These are phyloP conservation scores for Ormyrus thymus DNA, from an alignment of 2,888 invertebrate genomes.

Conservation along the genomic window DNA sequence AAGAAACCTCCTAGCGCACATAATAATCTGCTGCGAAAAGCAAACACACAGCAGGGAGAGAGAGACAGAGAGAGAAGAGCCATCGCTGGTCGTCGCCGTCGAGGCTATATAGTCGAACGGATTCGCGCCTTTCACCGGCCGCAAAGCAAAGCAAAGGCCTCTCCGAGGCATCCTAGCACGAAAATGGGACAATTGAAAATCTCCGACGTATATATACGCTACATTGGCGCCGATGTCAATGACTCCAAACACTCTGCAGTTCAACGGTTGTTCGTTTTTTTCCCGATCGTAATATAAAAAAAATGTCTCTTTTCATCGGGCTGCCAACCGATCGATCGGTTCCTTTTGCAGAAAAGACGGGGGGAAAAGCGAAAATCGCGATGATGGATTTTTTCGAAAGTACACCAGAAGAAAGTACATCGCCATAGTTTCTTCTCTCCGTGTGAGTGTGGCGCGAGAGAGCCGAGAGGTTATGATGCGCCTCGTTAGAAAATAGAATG, in stretches of 20 bases:
- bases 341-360: neutral
- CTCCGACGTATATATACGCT: slow-evolving; percentile 18
- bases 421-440: slow-evolving; percentile 17
- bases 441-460: neutral
- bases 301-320: neutral
- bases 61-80: neutral
- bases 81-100: neutral
- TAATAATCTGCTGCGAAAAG: too few relatives aligned
- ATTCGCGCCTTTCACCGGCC: slow-evolving; percentile 54
- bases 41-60: too few relatives aligned
- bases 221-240: slow-evolving; percentile 46
- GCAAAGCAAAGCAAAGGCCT: slow-evolving; percentile 4
- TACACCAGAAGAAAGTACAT: slow-evolving; percentile 24
- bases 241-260: slow-evolving; percentile 29
- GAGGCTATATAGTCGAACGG: slow-evolving; percentile 21
- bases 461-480: slow-evolving; percentile 1
- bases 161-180: slow-evolving; percentile 38
- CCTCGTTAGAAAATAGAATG: slow-evolving; percentile 38
- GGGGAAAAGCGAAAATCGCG: neutral
- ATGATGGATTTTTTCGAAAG: slow-evolving; percentile 42
- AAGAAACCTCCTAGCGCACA: too few relatives aligned
- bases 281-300: neutral
- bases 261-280: neutral
- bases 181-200: slow-evolving; percentile 58
- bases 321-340: neutral